Evolutionary conservation across 2,888 invertebrate genomes (phyloP).

Genomic region (Hipparchia semele): DNA sequence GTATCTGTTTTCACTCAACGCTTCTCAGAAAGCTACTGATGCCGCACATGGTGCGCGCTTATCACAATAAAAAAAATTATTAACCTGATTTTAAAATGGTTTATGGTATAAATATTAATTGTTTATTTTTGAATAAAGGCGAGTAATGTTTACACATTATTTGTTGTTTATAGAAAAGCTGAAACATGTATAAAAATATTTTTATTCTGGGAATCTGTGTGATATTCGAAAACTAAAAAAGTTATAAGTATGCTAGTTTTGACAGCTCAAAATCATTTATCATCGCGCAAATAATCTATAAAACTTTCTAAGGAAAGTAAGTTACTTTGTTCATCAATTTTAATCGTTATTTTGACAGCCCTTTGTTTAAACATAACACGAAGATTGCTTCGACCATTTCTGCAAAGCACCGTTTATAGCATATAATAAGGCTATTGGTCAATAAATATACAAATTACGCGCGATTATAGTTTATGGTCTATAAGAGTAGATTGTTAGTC

Average conservation of each 20-base stretch:
- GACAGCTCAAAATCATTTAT: no score
- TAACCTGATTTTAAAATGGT: not conserved
- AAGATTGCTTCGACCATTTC: conserved; percentile 54
- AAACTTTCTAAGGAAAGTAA: not conserved
- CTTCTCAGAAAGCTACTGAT: not conserved
- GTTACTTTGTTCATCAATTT: not conserved
- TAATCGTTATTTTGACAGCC: conserved; percentile 3
- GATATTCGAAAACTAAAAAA: no score
- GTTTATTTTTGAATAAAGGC: not conserved
- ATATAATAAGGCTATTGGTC: conserved; percentile 60
- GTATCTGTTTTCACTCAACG: not conserved
- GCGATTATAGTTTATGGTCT: conserved; percentile 50
- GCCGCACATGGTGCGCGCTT: not conserved
- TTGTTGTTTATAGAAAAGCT: not conserved
- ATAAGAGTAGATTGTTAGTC: conserved; percentile 45
- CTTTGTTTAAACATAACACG: conserved; percentile 40
- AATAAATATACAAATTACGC: conserved; percentile 64
- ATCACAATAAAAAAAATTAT: not conserved
- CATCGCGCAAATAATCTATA: not conserved
- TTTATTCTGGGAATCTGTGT: no score
- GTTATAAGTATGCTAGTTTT: no score
- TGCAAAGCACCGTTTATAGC: conserved; percentile 60
- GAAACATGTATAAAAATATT: no score
- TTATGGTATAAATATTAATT: not conserved
- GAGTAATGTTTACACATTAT: not conserved